Base-by-base conservation (phyloP, 2,113 vertebrate species). In the Rhea americana region DNA sequence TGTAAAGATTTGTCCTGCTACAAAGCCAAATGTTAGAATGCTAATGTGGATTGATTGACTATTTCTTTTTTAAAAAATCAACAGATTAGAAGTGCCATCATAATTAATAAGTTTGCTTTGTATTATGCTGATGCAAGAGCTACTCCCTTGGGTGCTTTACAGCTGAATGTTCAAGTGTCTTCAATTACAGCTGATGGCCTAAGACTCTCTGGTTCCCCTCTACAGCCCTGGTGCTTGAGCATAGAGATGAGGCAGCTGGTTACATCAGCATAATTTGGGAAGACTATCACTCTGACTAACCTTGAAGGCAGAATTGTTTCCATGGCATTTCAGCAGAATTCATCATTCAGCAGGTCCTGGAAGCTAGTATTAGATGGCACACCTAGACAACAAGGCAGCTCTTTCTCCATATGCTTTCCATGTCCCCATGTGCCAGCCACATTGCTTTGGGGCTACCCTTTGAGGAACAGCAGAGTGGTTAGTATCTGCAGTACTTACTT, bases 401-500 rank as follows among this genome's bases (percentile, higher is more conserved):
- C 37, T 26, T 53, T 43, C 43, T 45, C 48, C 61, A 4, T 2
- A 10, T 19, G 4, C 0, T 1, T 56, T 18, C 22, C 1, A 0
- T 11, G 6, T 8, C 21, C 1, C 0, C 2, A 32, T 0, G 0
- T 28, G 28, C 18, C 11, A 32, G 13, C 8, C 3, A 4, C 0
- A 4, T 16, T 56, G 3, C 35, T 48, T 4, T 21, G 25, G 5
- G 18, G 32, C n/a, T 70, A 24, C 59, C 37, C n/a, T 43, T 55
- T 19, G 26, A 32, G n/a, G 5, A 1, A 9, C 6, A 37, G 26
- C 35, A 32, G 11, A 0, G 7, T 58, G 18, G 26, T 32, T 26
- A 9, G 13, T 24, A 39, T 15, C 5, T 3, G 12, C 8, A 35
- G 17, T 19, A 16, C 30, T 85, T 7, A 4, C 13, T 81, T 58